Base-by-base conservation (phyloP, 2,888 invertebrate genomes). In the Ligdia adustata region DNA sequence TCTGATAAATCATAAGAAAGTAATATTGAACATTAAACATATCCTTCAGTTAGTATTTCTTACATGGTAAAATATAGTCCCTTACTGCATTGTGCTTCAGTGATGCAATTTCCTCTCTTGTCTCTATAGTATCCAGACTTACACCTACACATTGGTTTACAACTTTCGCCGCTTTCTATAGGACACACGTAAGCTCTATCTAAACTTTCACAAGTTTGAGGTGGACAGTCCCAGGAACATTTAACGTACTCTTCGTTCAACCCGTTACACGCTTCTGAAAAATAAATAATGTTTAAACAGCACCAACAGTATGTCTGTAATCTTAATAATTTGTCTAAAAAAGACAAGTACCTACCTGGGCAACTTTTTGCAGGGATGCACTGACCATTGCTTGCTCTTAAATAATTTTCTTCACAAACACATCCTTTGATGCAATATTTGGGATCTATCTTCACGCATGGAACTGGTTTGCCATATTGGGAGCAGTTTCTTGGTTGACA, bases 381-480 rank as follows among this genome's bases (percentile, higher is more conserved):
- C 3, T 44, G 52, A 2, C 75, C 76, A 13, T 72, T 62, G 0
- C 48, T 6, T 2, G 52, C 51, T 49, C 72, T 56, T 27, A 75
- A 55, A 31, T 66, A 75, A 0, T 58, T 64, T 2, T 66, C 50
- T 45, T 57, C 54, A 34, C 78, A 79, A 3, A 69, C 13, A 31
- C 78, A 79, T 0, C 77, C 77, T 9, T 63, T 57, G 7, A 52
- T 60, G 28, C 78, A 79, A 14, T 28, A n/a, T 11, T 51, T 26
- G 0, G 52, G 52, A 34, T 50, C 38, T 6, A 55, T 29, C 11
- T 41, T 33, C 9, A 41, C 29, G 29, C 64, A 67, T 2, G 52
- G 41, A 1, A 60, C 33, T 2, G 55, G 55, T 16, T 27, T 12
- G 3, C 27, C 37, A 12, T 18, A 27, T 11, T 37, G 27, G 6